Evolutionary conservation across 2,888 invertebrate species (phyloP), one percentile per base, ranked within the genome.

Genomic region (Malthinus flaveolus): DNA sequence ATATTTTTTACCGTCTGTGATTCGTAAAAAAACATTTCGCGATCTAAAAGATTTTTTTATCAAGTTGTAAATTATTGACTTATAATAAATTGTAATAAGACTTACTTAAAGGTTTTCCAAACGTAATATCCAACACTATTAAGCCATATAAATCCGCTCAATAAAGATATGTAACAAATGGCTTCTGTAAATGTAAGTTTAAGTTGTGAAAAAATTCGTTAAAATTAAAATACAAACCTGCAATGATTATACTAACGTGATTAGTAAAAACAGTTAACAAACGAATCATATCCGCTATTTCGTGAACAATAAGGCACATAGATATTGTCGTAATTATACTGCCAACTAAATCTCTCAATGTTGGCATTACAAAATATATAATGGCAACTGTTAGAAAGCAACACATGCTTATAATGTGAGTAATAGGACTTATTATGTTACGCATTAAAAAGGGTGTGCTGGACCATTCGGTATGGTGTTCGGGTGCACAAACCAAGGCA

Each of bases 91-190:
- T 23, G 23, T 23, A 23, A 3, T 23, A 23, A 23, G 23, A 5
- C 50, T 23, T 79, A 88, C 88, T 85, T 88, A 73, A 93, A 93
- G 1, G 91, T 93, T 75, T 88, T 91, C 93, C 93, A 93, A 62
- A 93, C 89, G 74, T 93, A 93, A 74, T 90, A 93, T 48, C 92
- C 93, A 62, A 91, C 84, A 73, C 91, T 90, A 67, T 90, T 93
- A 2, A 93, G 79, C 93, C 93, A 93, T 73, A 93, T 91, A 78
- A 92, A 93, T 49, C 91, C 90, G 32, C 88, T 91, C 64, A 92
- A 74, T 51, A 92, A 79, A 70, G 90, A 89, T 51, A 90, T 81
- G 70, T 91, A 91, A 65, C 90, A 82, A 66, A 91, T 83, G 5
- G 88, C 85, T 81, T 93, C 93, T 90, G 82, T 62, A 85, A 47